Base-by-base conservation (phyloP, 2,113 vertebrate genomes). In the Edolisoma coerulescens region DNA sequence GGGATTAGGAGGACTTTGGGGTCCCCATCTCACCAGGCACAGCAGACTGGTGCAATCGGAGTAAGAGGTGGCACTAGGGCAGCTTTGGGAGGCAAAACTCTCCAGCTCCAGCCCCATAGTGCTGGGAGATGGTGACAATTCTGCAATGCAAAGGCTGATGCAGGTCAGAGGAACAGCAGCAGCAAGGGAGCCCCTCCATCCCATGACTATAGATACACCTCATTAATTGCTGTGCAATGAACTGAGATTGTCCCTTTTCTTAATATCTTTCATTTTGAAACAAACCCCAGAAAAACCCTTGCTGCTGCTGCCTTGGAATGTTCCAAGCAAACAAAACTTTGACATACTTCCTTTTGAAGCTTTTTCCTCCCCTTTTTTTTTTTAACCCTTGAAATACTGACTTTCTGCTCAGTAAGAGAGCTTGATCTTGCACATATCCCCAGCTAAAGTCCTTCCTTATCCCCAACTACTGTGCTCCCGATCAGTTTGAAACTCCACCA, bases 141-240 rank as follows among this genome's bases (percentile, higher is more conserved):
- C 59, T 39, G 19, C 41, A 23, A 0, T 0, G 2, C 3, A 1
- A 60, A 52, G 67, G 68, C 44, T 35, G 63, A 64, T 3, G 4
- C 12, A 76, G 50, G 54, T 15, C 13, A 28, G 16, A 80, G 33
- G 52, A 84, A 52, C 1, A 5, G 53, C 37, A 76, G 65, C 47
- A 68, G 33, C 35, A 15, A 35, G n/a, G 60, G 56, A 79, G 27
- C 17, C 7, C 10, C 32, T 63, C n/a, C 42, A 39, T 13, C 42
- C 28, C 47, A 24, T 1, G 9, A 26, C 47, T 18, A 6, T 42
- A 70, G 26, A 16, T 4, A 30, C 3, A 15, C 12, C 23, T 12
- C 32, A 12, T 41, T 61, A 82, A 39, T 12, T 35, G 56, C n/a
- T 16, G 22, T 24, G 44, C 30, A 50, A 10, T 10, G 18, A 74